Base-by-base conservation (phyloP, 2,888 invertebrate genomes). In the Rapana venosa region DNA sequence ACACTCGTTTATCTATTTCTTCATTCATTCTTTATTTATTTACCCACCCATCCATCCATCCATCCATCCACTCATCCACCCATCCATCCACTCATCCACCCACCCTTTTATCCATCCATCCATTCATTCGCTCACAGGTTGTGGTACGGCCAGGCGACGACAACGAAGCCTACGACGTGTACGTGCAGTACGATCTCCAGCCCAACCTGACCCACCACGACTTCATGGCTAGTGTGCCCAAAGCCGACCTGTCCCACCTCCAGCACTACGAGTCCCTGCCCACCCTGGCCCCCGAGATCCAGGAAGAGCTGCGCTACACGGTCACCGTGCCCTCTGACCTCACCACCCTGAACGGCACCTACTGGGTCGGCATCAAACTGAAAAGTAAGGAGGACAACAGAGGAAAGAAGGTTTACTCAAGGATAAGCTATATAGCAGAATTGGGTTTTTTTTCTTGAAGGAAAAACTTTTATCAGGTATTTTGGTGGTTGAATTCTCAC, bases 181-280 rank as follows among this genome's bases (percentile, higher is more conserved):
- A 91, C 83, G 81, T 94, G 6, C 92, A 92, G 90, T 94, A 93
- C 90, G 92, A 93, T 35, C 94, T 92, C n/a, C 94, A 92, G 47
- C 96, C 96, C 0, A 96, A 96, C 91, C 93, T 94, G 79, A 95
- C 95, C 0, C 93, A 94, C 91, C 93, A 94, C 91, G 93, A 95
- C 85, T 94, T 93, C 89, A 92, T 90, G 85, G 93, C 91, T n/a
- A 91, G 90, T 26, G 92, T 95, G 26, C 96, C 96, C 61, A 92
- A 93, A 32, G 91, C 91, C 17, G 92, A 93, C 35, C 90, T 89
- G 20, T 91, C 92, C 0, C 79, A 90, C 17, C 87, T 89, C 17
- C 88, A 70, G 20, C 92, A 93, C 81, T 88, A 92, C 26, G 90
- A 92, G n/a, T 90, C 90, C 30, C 91, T 91, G 0, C 89, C 90